Percentiles rank a stretch among this genome's conserved stretches.
These are phyloP conservation scores for Drosophila longiperda DNA, from an alignment of 2,888 invertebrate species.

Conservation along the genomic window DNA sequence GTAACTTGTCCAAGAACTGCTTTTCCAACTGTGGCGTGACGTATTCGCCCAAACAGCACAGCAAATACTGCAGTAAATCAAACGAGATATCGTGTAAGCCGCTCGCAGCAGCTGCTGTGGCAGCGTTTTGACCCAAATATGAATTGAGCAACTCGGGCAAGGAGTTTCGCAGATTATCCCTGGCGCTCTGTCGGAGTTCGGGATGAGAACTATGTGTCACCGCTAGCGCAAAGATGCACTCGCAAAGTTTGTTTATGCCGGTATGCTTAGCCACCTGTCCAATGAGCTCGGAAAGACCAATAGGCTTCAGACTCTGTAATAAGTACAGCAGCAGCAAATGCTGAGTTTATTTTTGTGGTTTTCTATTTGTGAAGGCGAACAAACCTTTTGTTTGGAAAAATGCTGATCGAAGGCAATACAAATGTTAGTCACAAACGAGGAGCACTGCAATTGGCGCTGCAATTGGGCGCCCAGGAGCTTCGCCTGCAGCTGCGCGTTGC, in stretches of 20 bases:
- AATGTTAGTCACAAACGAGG: constrained; percentile 94
- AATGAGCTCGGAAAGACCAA: constrained; percentile 92
- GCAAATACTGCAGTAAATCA: constrained; percentile 93
- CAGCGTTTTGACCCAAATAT: constrained; percentile 91
- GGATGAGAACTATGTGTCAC: constrained; percentile 92
- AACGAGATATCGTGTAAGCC: constrained; percentile 95
- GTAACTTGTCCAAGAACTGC: constrained; percentile 91
- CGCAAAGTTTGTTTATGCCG: constrained; percentile 94
- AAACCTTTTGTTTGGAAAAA: constrained; percentile 90
- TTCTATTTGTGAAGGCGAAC: constrained; percentile 3
- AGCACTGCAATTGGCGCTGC: constrained; percentile 91
- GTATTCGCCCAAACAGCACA: constrained; percentile 86
- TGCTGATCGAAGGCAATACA: constrained; percentile 95
- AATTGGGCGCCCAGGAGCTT: constrained; percentile 92
- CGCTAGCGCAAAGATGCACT: constrained; percentile 95
- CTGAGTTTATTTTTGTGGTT: not conserved
- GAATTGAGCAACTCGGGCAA: constrained; percentile 94
- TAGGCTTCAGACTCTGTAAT: constrained; percentile 90
- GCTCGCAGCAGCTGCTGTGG: constrained; percentile 79
- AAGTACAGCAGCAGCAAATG: not conserved
- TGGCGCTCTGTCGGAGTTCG: constrained; percentile 90
- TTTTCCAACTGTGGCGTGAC: constrained; percentile 79
- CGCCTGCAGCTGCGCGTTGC: constrained; percentile 86
- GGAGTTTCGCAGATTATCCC: constrained; percentile 92
- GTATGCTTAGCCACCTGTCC: constrained; percentile 93